phyloP scores from a whole-genome alignment of 2,113 vertebrate species.

The Microcebus lehilahytsara region DNA sequence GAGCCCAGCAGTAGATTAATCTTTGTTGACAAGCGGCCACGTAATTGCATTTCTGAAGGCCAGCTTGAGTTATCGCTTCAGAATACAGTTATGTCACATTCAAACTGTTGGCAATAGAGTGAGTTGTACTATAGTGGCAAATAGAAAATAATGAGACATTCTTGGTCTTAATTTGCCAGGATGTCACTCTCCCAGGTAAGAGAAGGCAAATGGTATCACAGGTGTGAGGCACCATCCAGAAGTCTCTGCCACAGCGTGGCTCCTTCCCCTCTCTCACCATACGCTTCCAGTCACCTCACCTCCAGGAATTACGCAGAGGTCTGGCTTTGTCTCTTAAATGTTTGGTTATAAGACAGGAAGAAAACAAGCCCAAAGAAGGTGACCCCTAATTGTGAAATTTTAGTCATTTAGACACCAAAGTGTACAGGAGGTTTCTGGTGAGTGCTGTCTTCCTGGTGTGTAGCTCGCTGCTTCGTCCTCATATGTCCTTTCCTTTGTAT shows the following conservation, averaged over 20 bases:
- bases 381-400: not conserved
- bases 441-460: not conserved
- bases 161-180: not conserved
- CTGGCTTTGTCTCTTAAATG: not conserved
- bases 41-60: not conserved
- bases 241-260: not conserved
- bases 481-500: not conserved
- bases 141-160: not conserved
- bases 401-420: not conserved
- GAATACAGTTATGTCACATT: not conserved
- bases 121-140: not conserved
- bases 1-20: accelerated
- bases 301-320: not conserved
- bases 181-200: not conserved
- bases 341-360: not conserved
- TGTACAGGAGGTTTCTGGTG: not conserved
- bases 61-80: not conserved
- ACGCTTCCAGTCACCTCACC: not conserved
- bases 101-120: not conserved
- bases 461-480: not conserved
- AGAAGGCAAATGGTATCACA: not conserved
- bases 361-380: not conserved
- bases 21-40: not conserved
- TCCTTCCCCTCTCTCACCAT: accelerated
- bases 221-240: accelerated